Evolutionary conservation across 2,888 invertebrate species (phyloP), one percentile per base, ranked within the genome.

Genomic region (Rhogogaster chlorosoma): DNA sequence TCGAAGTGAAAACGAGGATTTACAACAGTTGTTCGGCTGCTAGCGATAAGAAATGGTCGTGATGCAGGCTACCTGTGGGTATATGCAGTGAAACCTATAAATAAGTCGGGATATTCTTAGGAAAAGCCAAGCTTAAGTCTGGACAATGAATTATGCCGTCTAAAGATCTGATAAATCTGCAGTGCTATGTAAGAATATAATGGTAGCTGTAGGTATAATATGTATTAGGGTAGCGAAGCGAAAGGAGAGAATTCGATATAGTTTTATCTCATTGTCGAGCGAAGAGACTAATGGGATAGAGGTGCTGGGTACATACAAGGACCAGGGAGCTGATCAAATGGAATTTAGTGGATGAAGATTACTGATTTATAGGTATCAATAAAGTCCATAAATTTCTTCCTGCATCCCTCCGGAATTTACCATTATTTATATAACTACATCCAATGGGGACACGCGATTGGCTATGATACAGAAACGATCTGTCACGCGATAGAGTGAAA

Each of bases 401-500:
- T 22, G 38, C 38, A 80, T 38, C 15, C 38, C 22, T 10, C 18
- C 77, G 6, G 5, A 53, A 80, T 45, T 36, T 29, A 26, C 36
- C 36, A 29, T 77, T 53, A 53, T 77, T 32, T 53, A 29, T 77
- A 26, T 77, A 77, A 29, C 15, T 32, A 32, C 42, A 73, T 77
- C 29, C 10, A 36, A 57, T 38, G 80, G 61, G 22, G 80, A 80
- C 38, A 26, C 18, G 12, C 36, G 80, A 61, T 53, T 49, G n/a
- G 7, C 22, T 36, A 71, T 71, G 49, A 49, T 77, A 77, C 29
- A 80, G 36, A 45, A 29, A 29, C 67, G 22, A 49, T 83, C 18
- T 42, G 45, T 83, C 82, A 83, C 82, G 82, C 67, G 82, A 83
- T 83, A 49, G 45, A 83, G n/a, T 64, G 82, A 83, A 29, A 29